Evolutionary conservation across 2,888 invertebrate species (phyloP).

Genomic region (Ormyrus pomaceus): DNA sequence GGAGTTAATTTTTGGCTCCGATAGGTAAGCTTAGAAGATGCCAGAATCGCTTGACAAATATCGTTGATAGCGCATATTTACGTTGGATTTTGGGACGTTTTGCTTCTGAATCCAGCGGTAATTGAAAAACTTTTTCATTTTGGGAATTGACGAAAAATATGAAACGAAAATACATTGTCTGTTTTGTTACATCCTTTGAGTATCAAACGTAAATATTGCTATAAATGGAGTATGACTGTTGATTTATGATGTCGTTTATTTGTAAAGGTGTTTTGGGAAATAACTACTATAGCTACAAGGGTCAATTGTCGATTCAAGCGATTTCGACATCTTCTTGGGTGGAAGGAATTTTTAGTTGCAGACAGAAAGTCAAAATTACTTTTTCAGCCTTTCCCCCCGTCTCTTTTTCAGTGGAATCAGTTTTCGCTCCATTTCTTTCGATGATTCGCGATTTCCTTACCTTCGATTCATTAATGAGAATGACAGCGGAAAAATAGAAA

Average conservation of each 20-base stretch:
- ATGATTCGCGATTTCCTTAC: conserved; percentile 62
- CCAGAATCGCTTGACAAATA: neutral
- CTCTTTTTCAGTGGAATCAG: conserved; percentile 62
- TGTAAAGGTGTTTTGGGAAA: too few relatives aligned
- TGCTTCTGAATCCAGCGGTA: too few relatives aligned
- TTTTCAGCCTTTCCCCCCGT: conserved; percentile 69
- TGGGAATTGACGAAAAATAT: too few relatives aligned
- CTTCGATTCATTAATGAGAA: conserved; percentile 55
- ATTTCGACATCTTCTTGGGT: neutral
- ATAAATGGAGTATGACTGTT: too few relatives aligned
- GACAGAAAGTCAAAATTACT: conserved; percentile 64
- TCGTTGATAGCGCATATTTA: too few relatives aligned
- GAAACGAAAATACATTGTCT: too few relatives aligned
- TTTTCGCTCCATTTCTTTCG: conserved; percentile 60
- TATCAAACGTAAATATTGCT: too few relatives aligned
- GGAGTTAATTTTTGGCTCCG: neutral
- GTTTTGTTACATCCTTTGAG: too few relatives aligned
- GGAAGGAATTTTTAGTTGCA: conserved; percentile 32
- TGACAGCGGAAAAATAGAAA: conserved; percentile 50
- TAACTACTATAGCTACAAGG: neutral
- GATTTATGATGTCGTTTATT: too few relatives aligned
- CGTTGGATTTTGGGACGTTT: too few relatives aligned
- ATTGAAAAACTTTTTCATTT: too few relatives aligned
- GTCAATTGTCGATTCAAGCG: neutral
- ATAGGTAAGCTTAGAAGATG: conserved; percentile 31